These are phyloP conservation scores for Drosophila limbata DNA, from an alignment of 2,888 invertebrate species.

Conservation along the genomic window DNA sequence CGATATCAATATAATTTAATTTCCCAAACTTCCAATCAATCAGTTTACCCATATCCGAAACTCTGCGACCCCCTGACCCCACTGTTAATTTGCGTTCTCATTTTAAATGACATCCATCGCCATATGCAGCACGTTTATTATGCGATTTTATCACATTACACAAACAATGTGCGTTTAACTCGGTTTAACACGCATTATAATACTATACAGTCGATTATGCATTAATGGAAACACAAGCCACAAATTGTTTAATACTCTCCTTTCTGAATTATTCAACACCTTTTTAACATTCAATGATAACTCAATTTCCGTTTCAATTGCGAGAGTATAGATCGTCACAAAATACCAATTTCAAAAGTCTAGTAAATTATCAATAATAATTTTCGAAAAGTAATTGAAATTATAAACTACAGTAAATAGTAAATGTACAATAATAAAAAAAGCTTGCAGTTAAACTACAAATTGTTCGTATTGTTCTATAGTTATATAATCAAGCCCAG, in stretches of 20 bases:
- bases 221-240: conserved; percentile 62
- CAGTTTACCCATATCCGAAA: conserved; percentile 1
- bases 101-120: conserved; percentile 30
- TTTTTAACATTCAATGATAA: not conserved
- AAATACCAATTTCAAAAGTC: conserved; percentile 28
- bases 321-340: conserved; percentile 8
- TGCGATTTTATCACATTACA: conserved; percentile 64
- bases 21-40: conserved; percentile 31
- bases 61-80: not conserved
- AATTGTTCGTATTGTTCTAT: too few relatives aligned
- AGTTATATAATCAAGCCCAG: too few relatives aligned
- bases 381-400: too few relatives aligned
- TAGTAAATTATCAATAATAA: not conserved
- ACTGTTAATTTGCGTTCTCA: conserved; percentile 30
- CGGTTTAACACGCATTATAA: conserved; percentile 53
- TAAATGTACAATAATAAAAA: too few relatives aligned
- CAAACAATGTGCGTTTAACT: conserved; percentile 48
- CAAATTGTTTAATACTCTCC: conserved; percentile 53
- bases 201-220: conserved; percentile 43
- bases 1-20: conserved; percentile 16
- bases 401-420: too few relatives aligned
- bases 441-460: too few relatives aligned
- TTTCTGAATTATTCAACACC: not conserved
- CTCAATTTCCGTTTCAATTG: conserved; percentile 64
- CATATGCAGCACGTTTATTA: conserved; percentile 52